These are phyloP conservation scores for Hirtodrosophila cameraria DNA, from an alignment of 2,888 invertebrate genomes.

Conservation along the genomic window DNA sequence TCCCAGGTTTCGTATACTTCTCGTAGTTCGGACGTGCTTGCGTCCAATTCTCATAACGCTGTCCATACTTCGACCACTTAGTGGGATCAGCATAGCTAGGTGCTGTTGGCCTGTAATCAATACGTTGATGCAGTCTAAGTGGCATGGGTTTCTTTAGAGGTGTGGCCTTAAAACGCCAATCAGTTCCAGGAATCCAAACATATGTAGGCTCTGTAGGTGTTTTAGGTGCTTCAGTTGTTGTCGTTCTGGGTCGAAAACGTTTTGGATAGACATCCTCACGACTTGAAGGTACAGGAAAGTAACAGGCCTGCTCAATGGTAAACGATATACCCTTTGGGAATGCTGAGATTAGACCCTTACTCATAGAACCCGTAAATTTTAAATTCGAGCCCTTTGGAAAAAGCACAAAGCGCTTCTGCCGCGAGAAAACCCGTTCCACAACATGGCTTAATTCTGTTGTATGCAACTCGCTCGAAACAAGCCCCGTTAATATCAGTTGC, in stretches of 20 bases:
- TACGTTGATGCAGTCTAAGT: conserved; percentile 62
- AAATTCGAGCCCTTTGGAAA: conserved; percentile 77
- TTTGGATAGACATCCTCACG: conserved; percentile 81
- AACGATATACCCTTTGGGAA: conserved; percentile 74
- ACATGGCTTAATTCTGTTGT: conserved; percentile 58
- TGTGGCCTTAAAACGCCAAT: conserved; percentile 76
- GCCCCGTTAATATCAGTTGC: conserved; percentile 4
- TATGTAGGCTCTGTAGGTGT: conserved; percentile 63
- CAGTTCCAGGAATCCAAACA: conserved; percentile 77
- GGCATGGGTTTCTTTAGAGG: conserved; percentile 66
- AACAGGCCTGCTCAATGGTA: conserved; percentile 73
- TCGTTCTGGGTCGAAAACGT: conserved; percentile 67
- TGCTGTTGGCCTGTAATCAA: conserved; percentile 57
- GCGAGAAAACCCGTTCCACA: conserved; percentile 75
- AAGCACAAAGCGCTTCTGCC: conserved; percentile 77
- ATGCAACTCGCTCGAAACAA: conserved; percentile 10
- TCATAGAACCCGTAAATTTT: conserved; percentile 75
- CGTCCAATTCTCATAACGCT: conserved; percentile 67
- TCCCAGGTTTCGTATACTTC: conserved; percentile 29
- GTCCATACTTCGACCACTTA: conserved; percentile 67
- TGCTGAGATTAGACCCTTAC: conserved; percentile 71
- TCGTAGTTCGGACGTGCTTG: conserved; percentile 33
- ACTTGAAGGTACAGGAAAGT: conserved; percentile 76
- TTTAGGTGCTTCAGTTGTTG: conserved; percentile 58
- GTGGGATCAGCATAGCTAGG: conserved; percentile 43